Evolutionary conservation across 2,888 invertebrate genomes (phyloP), one percentile per base, ranked within the genome.

Genomic region (Cepaea hortensis): DNA sequence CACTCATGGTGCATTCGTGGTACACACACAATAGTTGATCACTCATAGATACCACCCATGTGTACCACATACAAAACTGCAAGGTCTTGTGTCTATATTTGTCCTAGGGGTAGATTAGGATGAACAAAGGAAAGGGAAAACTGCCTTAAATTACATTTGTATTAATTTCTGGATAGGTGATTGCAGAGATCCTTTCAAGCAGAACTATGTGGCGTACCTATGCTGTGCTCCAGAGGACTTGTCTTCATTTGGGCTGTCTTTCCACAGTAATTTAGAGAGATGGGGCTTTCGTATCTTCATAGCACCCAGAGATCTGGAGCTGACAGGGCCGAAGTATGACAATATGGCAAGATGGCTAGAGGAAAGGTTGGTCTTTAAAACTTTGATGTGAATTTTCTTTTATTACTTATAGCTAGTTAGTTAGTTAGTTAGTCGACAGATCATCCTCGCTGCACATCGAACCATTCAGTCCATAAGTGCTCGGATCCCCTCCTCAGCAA

Each of bases 271-370:
- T 3, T 18, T 85, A n/a, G 85, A 85, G 46, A 15, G 18, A 0
- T 81, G 81, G 85, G 85, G 85, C 48, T 81, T 81, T 23, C 9
- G 72, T 20, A 75, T 85, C 48, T 85, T 85, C 61, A n/a, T 85
- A 9, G 48, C 81, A 5, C 50, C 62, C 13, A 72, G 85, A 23
- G 85, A 85, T 20, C 23, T 85, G 72, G 73, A 80, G 20, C 35
- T 79, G 50, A 70, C 81, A 9, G 85, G 85, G 7, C 61, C 70
- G 1, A 75, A 62, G 35, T 85, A 79, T 50, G 85, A 85, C 23
- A 81, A 85, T 50, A 81, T 85, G 77, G 18, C 81, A 55, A 20
- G 68, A 15, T 72, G 48, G 62, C 23, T 85, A n/a, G 75, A 81
- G 23, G 81, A 85, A 11, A 85, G 85, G 85, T 85, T 4, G 15